Evolutionary conservation across 2,888 invertebrate species (phyloP).

Genomic region (Monoplex corrugatus): DNA sequence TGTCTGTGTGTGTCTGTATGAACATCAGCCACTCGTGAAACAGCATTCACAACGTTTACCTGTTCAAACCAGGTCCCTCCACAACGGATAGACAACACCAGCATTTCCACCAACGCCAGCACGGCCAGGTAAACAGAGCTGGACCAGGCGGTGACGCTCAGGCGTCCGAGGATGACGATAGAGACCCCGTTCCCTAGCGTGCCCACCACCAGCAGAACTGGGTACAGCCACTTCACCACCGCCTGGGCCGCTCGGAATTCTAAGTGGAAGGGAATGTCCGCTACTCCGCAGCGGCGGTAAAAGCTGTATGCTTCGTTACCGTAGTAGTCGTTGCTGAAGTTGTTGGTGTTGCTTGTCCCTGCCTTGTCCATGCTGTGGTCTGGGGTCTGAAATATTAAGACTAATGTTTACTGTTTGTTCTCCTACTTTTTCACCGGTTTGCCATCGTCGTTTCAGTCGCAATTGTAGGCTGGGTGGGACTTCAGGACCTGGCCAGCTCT

Average conservation of each 20-base stretch:
- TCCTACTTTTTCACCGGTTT: not conserved
- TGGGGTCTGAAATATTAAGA: not conserved
- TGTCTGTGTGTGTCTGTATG: too few species aligned
- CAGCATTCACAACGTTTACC: too few species aligned
- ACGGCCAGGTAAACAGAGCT: constrained; percentile 78
- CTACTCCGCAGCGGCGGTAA: not conserved
- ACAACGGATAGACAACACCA: constrained; percentile 75
- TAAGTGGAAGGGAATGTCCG: not conserved
- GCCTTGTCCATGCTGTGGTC: not conserved
- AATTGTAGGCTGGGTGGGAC: too few species aligned
- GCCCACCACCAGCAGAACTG: constrained; percentile 76
- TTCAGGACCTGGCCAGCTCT: too few species aligned
- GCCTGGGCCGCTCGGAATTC: constrained; percentile 41
- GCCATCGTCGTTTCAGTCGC: too few species aligned
- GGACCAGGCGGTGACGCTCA: constrained; percentile 76
- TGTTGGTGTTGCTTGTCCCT: not conserved
- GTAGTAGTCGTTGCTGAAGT: not conserved
- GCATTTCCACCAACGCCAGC: constrained; percentile 70
- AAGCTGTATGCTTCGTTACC: not conserved
- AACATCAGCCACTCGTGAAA: too few species aligned
- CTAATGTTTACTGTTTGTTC: not conserved
- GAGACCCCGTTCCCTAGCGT: constrained; percentile 80
- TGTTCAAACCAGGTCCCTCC: constrained; percentile 75
- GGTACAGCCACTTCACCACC: constrained; percentile 76
- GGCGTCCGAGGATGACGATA: constrained; percentile 73